These are phyloP conservation scores for Acrobasis suavella DNA, from an alignment of 2,888 invertebrate genomes.

Conservation along the genomic window DNA sequence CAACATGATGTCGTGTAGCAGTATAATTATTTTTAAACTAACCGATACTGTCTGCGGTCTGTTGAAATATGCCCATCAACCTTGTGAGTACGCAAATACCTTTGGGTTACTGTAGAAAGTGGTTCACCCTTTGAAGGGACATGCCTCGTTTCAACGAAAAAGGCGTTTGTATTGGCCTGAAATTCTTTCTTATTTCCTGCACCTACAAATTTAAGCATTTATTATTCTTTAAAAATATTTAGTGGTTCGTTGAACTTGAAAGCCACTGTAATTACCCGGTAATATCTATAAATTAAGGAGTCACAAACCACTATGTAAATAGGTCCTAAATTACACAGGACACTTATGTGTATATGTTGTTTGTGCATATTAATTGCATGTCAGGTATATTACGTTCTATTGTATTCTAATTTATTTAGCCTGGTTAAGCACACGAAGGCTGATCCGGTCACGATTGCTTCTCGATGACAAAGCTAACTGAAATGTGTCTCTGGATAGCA, in stretches of 20 bases:
- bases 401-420: slow-evolving; percentile 76
- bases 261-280: neutral
- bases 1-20: slow-evolving; percentile 10
- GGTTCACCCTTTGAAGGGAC: slow-evolving; percentile 12
- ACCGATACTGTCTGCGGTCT: neutral
- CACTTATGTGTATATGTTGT: slow-evolving; percentile 27
- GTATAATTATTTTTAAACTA: slow-evolving; percentile 13
- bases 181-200: slow-evolving; percentile 11
- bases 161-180: slow-evolving; percentile 13
- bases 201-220: neutral
- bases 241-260: slow-evolving; percentile 10
- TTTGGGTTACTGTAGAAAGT: slow-evolving; percentile 19
- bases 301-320: slow-evolving; percentile 18
- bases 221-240: slow-evolving; percentile 5
- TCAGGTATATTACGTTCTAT: slow-evolving; percentile 64
- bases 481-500: slow-evolving; percentile 16
- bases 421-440: slow-evolving; percentile 66
- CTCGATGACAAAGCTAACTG: slow-evolving; percentile 54
- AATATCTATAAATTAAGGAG: slow-evolving; percentile 15
- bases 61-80: slow-evolving; percentile 7
- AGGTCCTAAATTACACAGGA: slow-evolving; percentile 24
- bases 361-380: slow-evolving; percentile 68
- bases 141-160: slow-evolving; percentile 11
- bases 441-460: slow-evolving; percentile 66
- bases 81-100: slow-evolving; percentile 8